These are phyloP conservation scores for Bombyx huttoni DNA, from an alignment of 2,888 invertebrate genomes.

Conservation along the genomic window DNA sequence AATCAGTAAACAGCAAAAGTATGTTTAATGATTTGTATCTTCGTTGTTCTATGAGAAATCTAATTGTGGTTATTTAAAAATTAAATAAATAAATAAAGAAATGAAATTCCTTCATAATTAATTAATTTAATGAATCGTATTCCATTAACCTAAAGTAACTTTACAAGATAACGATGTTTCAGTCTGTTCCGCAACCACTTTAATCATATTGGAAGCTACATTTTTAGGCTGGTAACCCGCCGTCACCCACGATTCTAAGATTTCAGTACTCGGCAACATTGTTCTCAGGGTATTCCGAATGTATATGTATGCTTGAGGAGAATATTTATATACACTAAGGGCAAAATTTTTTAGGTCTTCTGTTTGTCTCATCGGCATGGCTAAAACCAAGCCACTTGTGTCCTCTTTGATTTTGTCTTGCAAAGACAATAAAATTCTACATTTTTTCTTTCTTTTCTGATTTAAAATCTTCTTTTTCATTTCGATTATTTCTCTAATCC, in stretches of 20 bases:
- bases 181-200: constrained; percentile 50
- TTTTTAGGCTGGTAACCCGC: constrained; percentile 49
- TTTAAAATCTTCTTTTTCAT: constrained; percentile 46
- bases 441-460: constrained; percentile 54
- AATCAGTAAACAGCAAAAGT: too few relatives aligned
- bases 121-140: background rate
- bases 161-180: constrained; percentile 54
- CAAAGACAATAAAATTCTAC: constrained; percentile 48
- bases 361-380: constrained; percentile 59
- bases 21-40: too few relatives aligned
- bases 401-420: constrained; percentile 63
- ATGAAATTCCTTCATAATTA: background rate
- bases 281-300: constrained; percentile 56
- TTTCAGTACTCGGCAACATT: constrained; percentile 54
- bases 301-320: constrained; percentile 61
- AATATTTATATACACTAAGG: constrained; percentile 58
- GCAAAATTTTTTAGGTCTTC: constrained; percentile 62
- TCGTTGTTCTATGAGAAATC: too few relatives aligned
- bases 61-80: too few relatives aligned
- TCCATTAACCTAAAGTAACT: constrained; percentile 35
- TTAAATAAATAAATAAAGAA: too few relatives aligned
- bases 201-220: constrained; percentile 37
- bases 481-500: constrained; percentile 45
- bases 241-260: constrained; percentile 49
- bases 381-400: constrained; percentile 48